Conservation (phyloP, 2,113 vertebrate genomes). For the Ictalurus furcatus region DNA sequence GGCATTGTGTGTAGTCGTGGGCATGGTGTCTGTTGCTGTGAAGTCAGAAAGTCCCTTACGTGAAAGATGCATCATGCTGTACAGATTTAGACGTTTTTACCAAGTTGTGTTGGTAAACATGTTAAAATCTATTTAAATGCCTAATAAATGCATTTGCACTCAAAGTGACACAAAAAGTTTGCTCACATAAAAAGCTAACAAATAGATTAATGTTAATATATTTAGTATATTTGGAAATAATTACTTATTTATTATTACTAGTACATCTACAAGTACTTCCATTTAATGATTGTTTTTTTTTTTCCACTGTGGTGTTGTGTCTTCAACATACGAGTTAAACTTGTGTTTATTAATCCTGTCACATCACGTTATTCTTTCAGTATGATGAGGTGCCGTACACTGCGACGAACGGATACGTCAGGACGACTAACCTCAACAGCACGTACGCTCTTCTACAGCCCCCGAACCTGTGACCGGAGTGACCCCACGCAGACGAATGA, state of each 20-base stretch:
- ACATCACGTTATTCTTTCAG: not conserved
- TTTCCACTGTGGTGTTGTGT: too few species aligned
- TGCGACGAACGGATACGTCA: not conserved
- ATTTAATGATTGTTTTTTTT: too few species aligned
- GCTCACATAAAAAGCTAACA: too few species aligned
- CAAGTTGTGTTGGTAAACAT: not conserved
- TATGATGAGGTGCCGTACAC: not conserved
- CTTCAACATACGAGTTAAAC: too few species aligned
- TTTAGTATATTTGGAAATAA: too few species aligned
- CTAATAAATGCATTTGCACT: not conserved
- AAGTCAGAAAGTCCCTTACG: not conserved
- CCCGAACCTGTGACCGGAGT: not conserved
- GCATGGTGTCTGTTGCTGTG: not conserved
- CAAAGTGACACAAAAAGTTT: not conserved
- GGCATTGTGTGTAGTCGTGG: not conserved
- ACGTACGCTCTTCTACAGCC: constrained; percentile 18
- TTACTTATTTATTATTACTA: too few species aligned
- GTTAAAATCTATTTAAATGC: not conserved
- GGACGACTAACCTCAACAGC: not conserved
- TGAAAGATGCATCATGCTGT: not conserved
- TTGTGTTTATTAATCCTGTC: too few species aligned
- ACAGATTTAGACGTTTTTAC: not conserved
- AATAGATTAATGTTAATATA: too few species aligned
- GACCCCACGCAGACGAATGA: not conserved
- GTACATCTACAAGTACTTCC: too few species aligned